These are phyloP conservation scores for Nycteola revayana DNA, from an alignment of 2,888 invertebrate species.

Conservation along the genomic window DNA sequence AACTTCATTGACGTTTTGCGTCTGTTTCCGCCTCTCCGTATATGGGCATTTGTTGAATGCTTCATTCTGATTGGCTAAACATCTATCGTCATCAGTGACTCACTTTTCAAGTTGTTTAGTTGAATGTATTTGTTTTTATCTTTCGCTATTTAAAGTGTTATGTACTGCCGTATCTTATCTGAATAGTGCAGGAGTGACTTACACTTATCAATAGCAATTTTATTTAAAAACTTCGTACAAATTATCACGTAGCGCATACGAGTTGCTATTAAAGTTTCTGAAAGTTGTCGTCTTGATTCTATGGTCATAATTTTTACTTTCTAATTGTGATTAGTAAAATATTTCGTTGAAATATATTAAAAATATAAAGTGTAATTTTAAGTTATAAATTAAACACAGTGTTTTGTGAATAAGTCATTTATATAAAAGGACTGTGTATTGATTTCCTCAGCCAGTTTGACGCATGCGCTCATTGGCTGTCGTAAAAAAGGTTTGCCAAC, in stretches of 20 bases:
- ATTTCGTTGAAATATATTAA: neutral
- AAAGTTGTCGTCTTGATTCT: slow-evolving; percentile 52
- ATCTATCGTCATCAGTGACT: slow-evolving; percentile 63
- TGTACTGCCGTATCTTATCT: slow-evolving; percentile 52
- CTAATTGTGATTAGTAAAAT: neutral
- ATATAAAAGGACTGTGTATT: slow-evolving; percentile 46
- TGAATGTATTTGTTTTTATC: slow-evolving; percentile 49
- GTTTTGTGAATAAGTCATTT: slow-evolving; percentile 11
- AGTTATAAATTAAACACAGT: neutral
- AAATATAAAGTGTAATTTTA: slow-evolving; percentile 7
- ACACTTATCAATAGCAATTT: slow-evolving; percentile 36
- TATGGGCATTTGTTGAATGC: slow-evolving; percentile 84
- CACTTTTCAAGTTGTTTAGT: slow-evolving; percentile 55
- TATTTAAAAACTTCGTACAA: slow-evolving; percentile 24
- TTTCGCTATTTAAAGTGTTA: slow-evolving; percentile 36
- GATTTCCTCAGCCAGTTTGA: slow-evolving; percentile 62
- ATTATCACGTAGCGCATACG: slow-evolving; percentile 38
- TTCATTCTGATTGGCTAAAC: slow-evolving; percentile 79
- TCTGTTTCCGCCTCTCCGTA: slow-evolving; percentile 80
- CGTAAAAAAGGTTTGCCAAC: slow-evolving; percentile 68
- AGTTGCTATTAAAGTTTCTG: slow-evolving; percentile 44
- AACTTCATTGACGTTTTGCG: slow-evolving; percentile 41
- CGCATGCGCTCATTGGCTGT: slow-evolving; percentile 78
- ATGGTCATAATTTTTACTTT: slow-evolving; percentile 1
- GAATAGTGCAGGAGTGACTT: slow-evolving; percentile 35